Evolutionary conservation across 2,888 invertebrate species (phyloP).

Genomic region (Meteorus cinctellus): DNA sequence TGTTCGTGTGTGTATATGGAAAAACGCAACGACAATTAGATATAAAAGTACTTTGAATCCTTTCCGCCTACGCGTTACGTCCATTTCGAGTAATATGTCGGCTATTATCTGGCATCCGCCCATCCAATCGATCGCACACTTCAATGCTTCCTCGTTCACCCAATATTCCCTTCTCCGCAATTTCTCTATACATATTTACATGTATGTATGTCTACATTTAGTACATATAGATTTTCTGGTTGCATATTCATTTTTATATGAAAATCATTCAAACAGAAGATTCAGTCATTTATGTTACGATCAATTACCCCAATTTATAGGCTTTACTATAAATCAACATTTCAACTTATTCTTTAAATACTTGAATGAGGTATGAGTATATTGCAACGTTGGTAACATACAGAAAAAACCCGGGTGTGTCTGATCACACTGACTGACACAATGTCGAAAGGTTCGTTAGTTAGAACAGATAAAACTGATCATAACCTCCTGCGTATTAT

Average conservation of each 20-base stretch:
- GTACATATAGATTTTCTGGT: too few relatives aligned
- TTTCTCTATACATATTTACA: not conserved
- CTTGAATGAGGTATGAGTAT: too few relatives aligned
- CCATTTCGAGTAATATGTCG: constrained; percentile 61
- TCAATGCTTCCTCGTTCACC: constrained; percentile 37
- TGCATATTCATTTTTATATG: too few relatives aligned
- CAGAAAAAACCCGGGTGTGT: not conserved
- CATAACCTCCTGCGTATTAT: constrained; percentile 34
- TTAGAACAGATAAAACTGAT: constrained; percentile 52
- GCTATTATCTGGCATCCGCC: constrained; percentile 60
- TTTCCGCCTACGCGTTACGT: constrained; percentile 39
- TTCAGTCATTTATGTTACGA: too few relatives aligned
- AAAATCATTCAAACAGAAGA: too few relatives aligned
- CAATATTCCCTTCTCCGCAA: constrained; percentile 22
- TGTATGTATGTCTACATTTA: not conserved
- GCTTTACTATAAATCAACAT: too few relatives aligned
- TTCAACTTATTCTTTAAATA: too few relatives aligned
- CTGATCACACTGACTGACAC: constrained; percentile 42
- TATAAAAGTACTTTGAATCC: constrained; percentile 48
- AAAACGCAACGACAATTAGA: constrained; percentile 30
- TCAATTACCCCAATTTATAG: too few relatives aligned
- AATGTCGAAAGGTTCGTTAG: constrained; percentile 55
- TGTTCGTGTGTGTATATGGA: not conserved
- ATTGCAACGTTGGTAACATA: too few relatives aligned
- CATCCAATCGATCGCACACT: constrained; percentile 51